Evolutionary conservation across 2,113 vertebrate species (phyloP).

Genomic region (Lepus europaeus): DNA sequence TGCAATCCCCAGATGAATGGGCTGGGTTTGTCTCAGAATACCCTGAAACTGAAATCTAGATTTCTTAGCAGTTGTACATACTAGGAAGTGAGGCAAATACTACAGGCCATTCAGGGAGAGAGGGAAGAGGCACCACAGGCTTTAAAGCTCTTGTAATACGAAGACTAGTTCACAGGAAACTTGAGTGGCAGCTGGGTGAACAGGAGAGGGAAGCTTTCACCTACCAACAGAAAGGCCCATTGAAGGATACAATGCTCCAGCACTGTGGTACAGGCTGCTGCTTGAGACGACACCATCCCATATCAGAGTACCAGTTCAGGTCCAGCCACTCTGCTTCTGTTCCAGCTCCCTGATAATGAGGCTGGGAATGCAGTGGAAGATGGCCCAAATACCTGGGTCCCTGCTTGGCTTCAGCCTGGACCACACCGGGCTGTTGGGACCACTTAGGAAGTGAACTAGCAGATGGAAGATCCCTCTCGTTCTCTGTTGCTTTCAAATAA

Average conservation of each 20-base stretch:
- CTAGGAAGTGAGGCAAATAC: background rate
- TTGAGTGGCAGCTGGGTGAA: background rate
- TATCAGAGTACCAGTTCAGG: too few species aligned
- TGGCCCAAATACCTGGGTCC: too few species aligned
- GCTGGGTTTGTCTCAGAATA: background rate
- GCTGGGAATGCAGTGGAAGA: too few species aligned
- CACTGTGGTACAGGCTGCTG: too few species aligned
- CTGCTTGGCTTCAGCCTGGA: too few species aligned
- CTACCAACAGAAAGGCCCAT: background rate
- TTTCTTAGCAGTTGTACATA: background rate
- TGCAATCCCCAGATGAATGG: background rate
- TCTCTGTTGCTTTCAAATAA: too few species aligned
- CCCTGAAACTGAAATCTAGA: slow-evolving; percentile 1
- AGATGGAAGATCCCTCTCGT: too few species aligned
- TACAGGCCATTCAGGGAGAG: background rate
- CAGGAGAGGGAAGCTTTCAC: background rate
- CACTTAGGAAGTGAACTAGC: too few species aligned
- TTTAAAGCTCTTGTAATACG: background rate
- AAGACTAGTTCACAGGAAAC: background rate
- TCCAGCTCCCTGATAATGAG: too few species aligned
- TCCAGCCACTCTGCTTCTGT: too few species aligned
- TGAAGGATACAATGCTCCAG: background rate
- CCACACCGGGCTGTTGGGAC: too few species aligned
- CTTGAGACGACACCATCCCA: too few species aligned
- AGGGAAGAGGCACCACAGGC: background rate